Evolutionary conservation across 2,113 vertebrate genomes (phyloP).

Genomic region (human): DNA sequence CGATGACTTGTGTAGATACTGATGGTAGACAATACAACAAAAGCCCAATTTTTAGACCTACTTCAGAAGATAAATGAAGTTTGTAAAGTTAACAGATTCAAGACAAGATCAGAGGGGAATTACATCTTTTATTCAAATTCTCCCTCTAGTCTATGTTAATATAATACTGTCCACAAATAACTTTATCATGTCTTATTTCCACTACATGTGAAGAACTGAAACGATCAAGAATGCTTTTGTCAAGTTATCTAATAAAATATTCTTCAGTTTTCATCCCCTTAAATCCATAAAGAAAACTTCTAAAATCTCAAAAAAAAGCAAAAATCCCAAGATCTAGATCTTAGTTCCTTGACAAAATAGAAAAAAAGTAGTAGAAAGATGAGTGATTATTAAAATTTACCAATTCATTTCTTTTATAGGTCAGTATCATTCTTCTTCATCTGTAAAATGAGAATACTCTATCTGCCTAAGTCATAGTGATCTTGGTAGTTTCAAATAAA

Average conservation of each 20-base stretch:
- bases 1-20: not conserved
- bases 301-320: conserved; percentile 11
- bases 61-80: not conserved
- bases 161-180: not conserved
- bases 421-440: not conserved
- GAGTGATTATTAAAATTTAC: conserved; percentile 8
- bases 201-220: conserved; percentile 16
- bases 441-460: not conserved
- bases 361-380: not conserved
- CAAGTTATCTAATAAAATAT: not conserved
- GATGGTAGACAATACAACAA: not conserved
- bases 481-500: conserved; percentile 23
- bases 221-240: not conserved
- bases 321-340: not conserved
- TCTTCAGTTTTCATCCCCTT: not conserved
- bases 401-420: conserved; percentile 2
- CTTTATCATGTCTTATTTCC: not conserved
- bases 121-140: not conserved
- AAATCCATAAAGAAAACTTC: conserved; percentile 33
- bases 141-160: not conserved
- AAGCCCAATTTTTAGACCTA: not conserved
- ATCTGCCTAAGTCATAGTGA: conserved; percentile 17
- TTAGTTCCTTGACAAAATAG: not conserved
- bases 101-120: not conserved
- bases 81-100: not conserved